Base-by-base conservation (phyloP, 2,113 vertebrate species). In the Rhinopomastus cyanomelas region DNA sequence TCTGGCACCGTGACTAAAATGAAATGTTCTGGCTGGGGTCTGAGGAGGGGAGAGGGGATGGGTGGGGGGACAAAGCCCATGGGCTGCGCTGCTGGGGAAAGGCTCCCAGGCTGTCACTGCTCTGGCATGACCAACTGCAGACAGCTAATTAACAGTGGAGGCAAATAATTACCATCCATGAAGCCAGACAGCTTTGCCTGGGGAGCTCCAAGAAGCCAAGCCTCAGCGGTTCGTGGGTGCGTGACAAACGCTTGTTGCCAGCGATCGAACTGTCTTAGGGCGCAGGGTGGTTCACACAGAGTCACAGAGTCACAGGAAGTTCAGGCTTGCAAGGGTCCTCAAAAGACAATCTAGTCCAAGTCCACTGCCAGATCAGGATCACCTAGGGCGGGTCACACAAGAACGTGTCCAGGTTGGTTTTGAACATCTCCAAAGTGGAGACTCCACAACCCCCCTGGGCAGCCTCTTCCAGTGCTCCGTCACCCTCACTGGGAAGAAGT, bases 131-230 rank as follows among this genome's bases (percentile, higher is more conserved):
- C 89, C 62, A 34, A 56, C 88, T 85, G 90, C 96, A 96, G 94
- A 92, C 92, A 96, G 90, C 97, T 97, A 95, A 98, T 98, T 97
- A 98, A 97, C 89, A 95, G 94, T 61, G 88, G 95, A 88, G 30
- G 4, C 37, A 16, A 95, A 95, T 97, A 97, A 98, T 97, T 97
- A 97, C 96, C 97, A 95, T 96, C 97, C 94, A 78, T 86, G 95
- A 92, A 95, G 90, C 84, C 96, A 97, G 95, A 92, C 97, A 97
- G 92, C 90, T n/a, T 75, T 89, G 95, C 94, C 95, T 86, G 48
- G 12, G 86, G 95, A 94, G 77, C 88, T 90, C 64, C 17, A 36
- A 86, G 93, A 62, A 82, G 68, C 81, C 79, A 81, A 90, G 36
- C 48, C 57, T 1, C 37, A 73, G 81, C 9, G 67, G 68, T 48